Conservation (phyloP, 2,888 invertebrate genomes). For the Eupithecia vulgata region DNA sequence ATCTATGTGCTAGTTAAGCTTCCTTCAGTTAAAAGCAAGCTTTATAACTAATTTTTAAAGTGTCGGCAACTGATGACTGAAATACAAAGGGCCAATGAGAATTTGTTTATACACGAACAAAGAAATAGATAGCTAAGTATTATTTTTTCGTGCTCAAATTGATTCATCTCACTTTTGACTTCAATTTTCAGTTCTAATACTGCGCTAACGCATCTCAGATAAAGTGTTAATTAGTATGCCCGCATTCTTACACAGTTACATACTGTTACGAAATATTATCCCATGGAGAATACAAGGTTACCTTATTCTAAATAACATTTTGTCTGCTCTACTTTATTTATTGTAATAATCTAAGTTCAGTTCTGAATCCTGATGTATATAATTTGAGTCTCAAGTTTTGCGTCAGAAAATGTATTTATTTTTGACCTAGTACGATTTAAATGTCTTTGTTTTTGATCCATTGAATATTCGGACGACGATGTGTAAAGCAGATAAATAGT, state of each 20-base stretch:
- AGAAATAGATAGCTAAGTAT: conserved; percentile 62
- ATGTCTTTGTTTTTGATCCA: conserved; percentile 73
- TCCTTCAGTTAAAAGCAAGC: conserved; percentile 79
- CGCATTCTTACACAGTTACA: not conserved
- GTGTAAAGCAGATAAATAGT: conserved; percentile 76
- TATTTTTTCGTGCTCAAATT: conserved; percentile 71
- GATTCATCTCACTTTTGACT: conserved; percentile 59
- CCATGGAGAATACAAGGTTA: not conserved
- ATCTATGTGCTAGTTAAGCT: conserved; percentile 79
- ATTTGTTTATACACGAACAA: conserved; percentile 67
- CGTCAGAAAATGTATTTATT: conserved; percentile 58
- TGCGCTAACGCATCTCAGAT: conserved; percentile 76
- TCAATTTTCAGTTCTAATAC: conserved; percentile 58
- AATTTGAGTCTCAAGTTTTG: conserved; percentile 55
- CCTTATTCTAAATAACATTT: not conserved
- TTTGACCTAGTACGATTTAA: conserved; percentile 52
- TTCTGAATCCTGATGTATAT: conserved; percentile 54
- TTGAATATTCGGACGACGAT: conserved; percentile 76
- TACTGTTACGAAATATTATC: not conserved
- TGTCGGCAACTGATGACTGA: conserved; percentile 81
- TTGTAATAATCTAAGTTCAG: conserved; percentile 50
- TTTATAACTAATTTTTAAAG: conserved; percentile 70
- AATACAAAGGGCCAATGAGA: conserved; percentile 78
- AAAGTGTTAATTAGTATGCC: conserved; percentile 53
- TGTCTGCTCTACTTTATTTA: not conserved